A percentile compares a stretch with the other conserved stretches of the same genome.
Conservation (phyloP, 2,888 invertebrate genomes). For the Busseola fusca region DNA sequence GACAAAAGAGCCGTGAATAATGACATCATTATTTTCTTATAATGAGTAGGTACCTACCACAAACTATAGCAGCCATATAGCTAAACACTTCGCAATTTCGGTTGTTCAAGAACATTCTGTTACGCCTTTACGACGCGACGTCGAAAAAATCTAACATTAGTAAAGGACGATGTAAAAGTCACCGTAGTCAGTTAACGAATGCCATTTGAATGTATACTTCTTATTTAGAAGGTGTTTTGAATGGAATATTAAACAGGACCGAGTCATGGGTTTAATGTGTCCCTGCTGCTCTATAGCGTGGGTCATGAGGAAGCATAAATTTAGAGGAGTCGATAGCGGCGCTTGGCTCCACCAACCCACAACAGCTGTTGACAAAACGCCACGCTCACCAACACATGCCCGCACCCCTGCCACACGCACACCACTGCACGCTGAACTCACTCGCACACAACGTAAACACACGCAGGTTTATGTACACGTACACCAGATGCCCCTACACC, state of each 20-base stretch:
- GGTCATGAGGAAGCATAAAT: constrained; percentile 88
- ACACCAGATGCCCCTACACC: constrained; percentile 86
- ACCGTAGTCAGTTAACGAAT: constrained; percentile 62
- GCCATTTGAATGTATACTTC: constrained; percentile 72
- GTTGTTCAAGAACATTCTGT: constrained; percentile 53
- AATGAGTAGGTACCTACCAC: constrained; percentile 72
- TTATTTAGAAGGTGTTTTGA: constrained; percentile 69
- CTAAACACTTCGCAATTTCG: constrained; percentile 59
- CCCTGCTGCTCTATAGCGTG: constrained; percentile 72
- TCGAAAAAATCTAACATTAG: constrained; percentile 53
- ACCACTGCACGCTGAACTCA: constrained; percentile 66
- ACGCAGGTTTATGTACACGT: constrained; percentile 87
- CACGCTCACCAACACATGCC: constrained; percentile 79
- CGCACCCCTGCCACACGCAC: constrained; percentile 82
- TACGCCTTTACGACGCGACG: constrained; percentile 38
- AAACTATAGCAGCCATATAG: constrained; percentile 68
- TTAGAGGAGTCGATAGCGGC: constrained; percentile 82
- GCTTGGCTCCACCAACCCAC: constrained; percentile 80
- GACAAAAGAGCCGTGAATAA: constrained; percentile 86
- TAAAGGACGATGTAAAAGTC: constrained; percentile 59
- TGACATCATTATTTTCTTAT: constrained; percentile 83
- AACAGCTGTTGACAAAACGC: constrained; percentile 87
- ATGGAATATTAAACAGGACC: constrained; percentile 77
- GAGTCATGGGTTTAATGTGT: constrained; percentile 73
- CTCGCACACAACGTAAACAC: constrained; percentile 84